Conservation (phyloP, 2,113 vertebrate genomes). For the Planiliza haematocheilus region DNA sequence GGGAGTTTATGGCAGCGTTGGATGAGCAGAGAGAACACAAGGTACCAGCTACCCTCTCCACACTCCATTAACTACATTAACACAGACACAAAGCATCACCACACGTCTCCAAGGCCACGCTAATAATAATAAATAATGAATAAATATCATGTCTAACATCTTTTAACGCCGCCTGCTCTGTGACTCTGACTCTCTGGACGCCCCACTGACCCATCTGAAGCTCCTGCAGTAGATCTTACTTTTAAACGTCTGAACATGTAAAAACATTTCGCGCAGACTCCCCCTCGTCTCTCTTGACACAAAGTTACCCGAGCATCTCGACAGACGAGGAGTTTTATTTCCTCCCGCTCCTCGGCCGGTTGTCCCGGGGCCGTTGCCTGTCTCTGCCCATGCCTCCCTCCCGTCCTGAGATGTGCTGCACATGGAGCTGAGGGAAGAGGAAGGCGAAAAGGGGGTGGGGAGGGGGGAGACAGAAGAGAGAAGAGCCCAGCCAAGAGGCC, state of each 20-base stretch:
- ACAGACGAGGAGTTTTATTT: conserved; percentile 55
- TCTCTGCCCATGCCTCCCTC: conserved; percentile 74
- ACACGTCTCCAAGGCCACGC: too few species aligned
- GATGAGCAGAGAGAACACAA: too few species aligned
- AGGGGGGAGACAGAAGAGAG: neutral
- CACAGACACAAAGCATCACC: too few species aligned
- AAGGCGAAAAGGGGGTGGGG: neutral
- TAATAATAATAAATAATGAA: too few species aligned
- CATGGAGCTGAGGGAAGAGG: conserved; percentile 48
- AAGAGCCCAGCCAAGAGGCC: conserved; percentile 67
- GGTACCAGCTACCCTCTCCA: too few species aligned
- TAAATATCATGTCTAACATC: too few species aligned
- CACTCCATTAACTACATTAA: too few species aligned
- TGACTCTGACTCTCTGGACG: too few species aligned
- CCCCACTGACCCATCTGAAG: too few species aligned
- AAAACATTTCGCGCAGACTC: conserved; percentile 38
- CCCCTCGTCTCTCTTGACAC: conserved; percentile 57
- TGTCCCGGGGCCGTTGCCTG: conserved; percentile 72
- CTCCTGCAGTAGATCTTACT: too few species aligned
- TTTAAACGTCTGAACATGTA: conserved; percentile 29
- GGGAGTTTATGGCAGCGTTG: too few species aligned
- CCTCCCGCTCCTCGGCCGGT: conserved; percentile 56
- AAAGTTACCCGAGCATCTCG: conserved; percentile 67
- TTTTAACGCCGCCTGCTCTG: too few species aligned
- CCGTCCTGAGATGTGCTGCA: conserved; percentile 57